Conservation (phyloP, 1,140 invertebrate genomes). For the Eriocheir sinensis region DNA sequence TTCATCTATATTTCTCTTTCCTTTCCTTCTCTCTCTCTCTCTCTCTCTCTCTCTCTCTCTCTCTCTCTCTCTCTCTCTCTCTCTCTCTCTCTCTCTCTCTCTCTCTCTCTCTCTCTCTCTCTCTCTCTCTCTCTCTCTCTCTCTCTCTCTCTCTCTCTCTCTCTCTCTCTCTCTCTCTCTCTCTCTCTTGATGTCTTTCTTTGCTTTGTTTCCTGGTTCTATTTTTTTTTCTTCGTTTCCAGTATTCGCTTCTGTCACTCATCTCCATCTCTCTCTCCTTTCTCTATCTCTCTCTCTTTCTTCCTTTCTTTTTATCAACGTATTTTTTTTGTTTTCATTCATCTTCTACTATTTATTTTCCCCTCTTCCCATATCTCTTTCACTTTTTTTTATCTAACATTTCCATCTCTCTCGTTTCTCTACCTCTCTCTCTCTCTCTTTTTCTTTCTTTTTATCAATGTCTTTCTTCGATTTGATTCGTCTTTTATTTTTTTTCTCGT, state of each 20-base stretch:
- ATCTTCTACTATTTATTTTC: too few relatives aligned
- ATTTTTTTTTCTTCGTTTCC: not conserved
- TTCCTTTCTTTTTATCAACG: not conserved
- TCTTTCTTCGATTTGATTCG: too few relatives aligned
- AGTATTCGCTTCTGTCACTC: not conserved
- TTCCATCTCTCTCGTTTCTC: not conserved
- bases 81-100: slow-evolving; percentile 14
- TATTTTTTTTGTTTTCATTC: not conserved
- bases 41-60: not conserved
- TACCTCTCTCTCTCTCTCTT: not conserved
- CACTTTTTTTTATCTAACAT: not conserved
- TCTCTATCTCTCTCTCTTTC: too few relatives aligned
- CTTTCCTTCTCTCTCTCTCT: not conserved
- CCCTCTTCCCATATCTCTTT: not conserved
- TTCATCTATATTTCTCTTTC: too few relatives aligned
- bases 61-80: not conserved
- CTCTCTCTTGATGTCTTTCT: not conserved
- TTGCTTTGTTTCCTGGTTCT: too few relatives aligned
- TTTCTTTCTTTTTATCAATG: not conserved
- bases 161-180: slow-evolving; percentile 22
- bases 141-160: slow-evolving; percentile 22
- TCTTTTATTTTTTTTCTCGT: not conserved
- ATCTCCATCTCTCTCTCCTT: too few relatives aligned
- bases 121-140: slow-evolving; percentile 22
- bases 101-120: slow-evolving; percentile 16